phyloP scores from a whole-genome alignment of 2,888 invertebrate genomes.

The Neuroscelio doddi region DNA sequence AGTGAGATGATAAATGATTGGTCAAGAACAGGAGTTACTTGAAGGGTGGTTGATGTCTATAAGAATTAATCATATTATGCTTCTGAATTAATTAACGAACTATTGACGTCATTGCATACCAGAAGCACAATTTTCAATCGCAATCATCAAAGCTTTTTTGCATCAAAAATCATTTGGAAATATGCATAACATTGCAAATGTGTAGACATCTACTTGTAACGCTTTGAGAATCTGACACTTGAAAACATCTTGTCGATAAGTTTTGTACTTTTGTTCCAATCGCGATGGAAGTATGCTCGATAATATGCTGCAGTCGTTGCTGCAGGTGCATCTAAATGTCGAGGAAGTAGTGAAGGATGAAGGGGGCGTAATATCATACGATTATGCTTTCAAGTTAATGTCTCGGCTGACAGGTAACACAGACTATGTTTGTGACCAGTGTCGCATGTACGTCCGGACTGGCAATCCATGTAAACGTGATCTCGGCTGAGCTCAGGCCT shows the following conservation, averaged over 20 bases:
- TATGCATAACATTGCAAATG: no score
- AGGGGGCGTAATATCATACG: slow-evolving; percentile 58
- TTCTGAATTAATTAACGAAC: background rate
- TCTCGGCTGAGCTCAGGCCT: slow-evolving; percentile 1
- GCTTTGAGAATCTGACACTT: no score
- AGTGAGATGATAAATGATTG: background rate
- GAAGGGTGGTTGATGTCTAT: background rate
- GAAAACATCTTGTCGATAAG: no score
- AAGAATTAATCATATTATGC: background rate
- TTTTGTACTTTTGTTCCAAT: slow-evolving; percentile 1
- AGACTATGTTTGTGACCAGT: slow-evolving; percentile 55
- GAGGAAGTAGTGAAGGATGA: slow-evolving; percentile 34
- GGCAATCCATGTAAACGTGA: slow-evolving; percentile 43
- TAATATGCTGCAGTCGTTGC: slow-evolving; percentile 14
- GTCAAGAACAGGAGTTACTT: background rate
- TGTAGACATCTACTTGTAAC: no score
- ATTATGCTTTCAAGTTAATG: slow-evolving; percentile 57
- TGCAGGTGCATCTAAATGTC: slow-evolving; percentile 38
- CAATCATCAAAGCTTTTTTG: no score
- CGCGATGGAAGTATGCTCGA: slow-evolving; percentile 9
- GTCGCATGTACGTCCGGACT: slow-evolving; percentile 53
- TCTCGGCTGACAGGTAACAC: slow-evolving; percentile 52
- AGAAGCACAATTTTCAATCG: no score
- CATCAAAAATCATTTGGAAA: no score
- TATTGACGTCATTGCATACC: no score